These are phyloP conservation scores for Euclidia mi DNA, from an alignment of 2,888 invertebrate genomes.

Conservation along the genomic window DNA sequence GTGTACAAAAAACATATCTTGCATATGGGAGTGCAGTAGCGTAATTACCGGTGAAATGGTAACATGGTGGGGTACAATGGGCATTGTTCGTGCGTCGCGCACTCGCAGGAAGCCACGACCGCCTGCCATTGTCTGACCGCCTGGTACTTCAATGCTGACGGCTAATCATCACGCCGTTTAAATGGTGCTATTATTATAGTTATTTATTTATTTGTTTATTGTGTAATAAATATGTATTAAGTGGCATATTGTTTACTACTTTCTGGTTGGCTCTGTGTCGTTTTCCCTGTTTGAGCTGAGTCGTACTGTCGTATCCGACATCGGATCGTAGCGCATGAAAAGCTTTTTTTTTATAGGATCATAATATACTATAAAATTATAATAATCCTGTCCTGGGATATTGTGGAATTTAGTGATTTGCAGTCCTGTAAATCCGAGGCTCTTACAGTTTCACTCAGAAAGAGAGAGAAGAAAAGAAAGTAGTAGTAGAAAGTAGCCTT, in stretches of 20 bases:
- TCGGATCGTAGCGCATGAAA: too few relatives aligned
- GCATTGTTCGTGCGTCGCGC: slow-evolving; percentile 73
- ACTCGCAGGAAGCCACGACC: slow-evolving; percentile 65
- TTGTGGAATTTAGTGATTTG: too few relatives aligned
- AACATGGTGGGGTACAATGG: slow-evolving; percentile 74
- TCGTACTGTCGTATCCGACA: too few relatives aligned
- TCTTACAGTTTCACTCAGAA: too few relatives aligned
- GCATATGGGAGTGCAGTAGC: slow-evolving; percentile 52
- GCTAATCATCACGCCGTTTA: slow-evolving; percentile 23
- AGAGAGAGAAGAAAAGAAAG: too few relatives aligned
- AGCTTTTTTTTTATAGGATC: too few relatives aligned
- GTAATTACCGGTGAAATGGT: slow-evolving; percentile 81
- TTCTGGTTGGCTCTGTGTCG: too few relatives aligned
- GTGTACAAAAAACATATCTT: slow-evolving; percentile 24
- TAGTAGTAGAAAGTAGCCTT: too few relatives aligned
- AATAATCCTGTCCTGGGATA: too few relatives aligned
- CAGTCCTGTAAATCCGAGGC: too few relatives aligned
- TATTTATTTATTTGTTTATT: slow-evolving; percentile 13
- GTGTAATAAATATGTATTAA: slow-evolving; percentile 6
- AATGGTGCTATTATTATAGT: neutral
- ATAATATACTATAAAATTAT: too few relatives aligned
- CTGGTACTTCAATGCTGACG: slow-evolving; percentile 58
- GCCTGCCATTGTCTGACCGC: slow-evolving; percentile 74
- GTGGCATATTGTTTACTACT: neutral
- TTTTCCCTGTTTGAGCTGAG: too few relatives aligned